Conservation (phyloP, 2,797 vertebrate species). For the Mormyrops boulengeri region DNA sequence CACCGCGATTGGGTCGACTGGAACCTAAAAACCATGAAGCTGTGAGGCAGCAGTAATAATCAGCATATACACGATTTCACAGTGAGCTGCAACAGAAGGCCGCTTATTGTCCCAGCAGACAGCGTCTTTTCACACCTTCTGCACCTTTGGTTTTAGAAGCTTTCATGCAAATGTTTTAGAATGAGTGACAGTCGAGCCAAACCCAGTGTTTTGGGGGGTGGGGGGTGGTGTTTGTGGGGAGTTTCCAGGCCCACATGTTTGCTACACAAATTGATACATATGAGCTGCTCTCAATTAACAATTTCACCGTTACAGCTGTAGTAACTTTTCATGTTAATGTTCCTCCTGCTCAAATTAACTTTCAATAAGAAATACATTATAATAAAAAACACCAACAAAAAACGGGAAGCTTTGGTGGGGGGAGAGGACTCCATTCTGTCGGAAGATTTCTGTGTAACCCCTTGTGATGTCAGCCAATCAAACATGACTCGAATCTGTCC, state of each 20-base stretch:
- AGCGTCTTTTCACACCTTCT: background rate
- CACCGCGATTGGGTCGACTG: background rate
- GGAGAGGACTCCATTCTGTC: background rate
- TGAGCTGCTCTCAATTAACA: background rate
- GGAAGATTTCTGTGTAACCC: background rate
- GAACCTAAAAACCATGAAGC: background rate
- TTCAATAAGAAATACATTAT: constrained; percentile 1
- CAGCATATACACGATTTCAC: background rate
- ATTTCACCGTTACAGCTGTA: constrained; percentile 16
- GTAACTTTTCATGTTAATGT: constrained; percentile 21
- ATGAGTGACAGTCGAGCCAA: background rate
- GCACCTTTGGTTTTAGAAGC: background rate
- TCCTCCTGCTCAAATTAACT: constrained; percentile 11
- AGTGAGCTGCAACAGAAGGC: background rate
- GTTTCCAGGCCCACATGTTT: background rate
- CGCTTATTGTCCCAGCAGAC: background rate
- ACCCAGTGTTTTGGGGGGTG: background rate
- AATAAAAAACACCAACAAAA: background rate
- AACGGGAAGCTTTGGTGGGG: background rate
- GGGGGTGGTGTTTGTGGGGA: background rate
- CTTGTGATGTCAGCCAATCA: constrained; percentile 32
- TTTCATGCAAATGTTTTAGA: background rate
- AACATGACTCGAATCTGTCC: constrained; percentile 27
- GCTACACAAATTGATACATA: background rate
- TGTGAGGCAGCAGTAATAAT: background rate